Base-by-base conservation (phyloP, 2,113 vertebrate species). In the Oryzias melastigma region DNA sequence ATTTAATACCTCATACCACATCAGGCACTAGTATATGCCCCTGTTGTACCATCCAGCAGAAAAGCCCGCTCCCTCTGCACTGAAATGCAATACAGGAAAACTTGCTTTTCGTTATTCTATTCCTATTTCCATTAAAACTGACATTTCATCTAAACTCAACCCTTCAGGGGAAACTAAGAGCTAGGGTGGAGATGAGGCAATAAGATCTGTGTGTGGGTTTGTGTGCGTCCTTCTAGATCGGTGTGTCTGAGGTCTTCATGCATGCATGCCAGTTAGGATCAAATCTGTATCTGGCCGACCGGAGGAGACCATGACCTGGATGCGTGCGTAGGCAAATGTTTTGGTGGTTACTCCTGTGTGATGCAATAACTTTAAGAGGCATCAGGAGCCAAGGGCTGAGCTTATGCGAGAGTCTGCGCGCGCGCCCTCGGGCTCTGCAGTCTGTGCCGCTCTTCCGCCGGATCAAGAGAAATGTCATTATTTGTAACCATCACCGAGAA, bases 51-150 rank as follows among this genome's bases (percentile, higher is more conserved):
- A 89, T 81, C 78, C 88, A 83, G 84, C 82, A 76, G 85, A 86
- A 89, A 80, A 85, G 78, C 87, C 83, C 70, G 67, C 59, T 68
- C 69, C 74, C 77, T 76, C 59, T 75, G 63, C 64, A 29, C 42
- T 61, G 75, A 59, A 81, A 71, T 59, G 65, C 77, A 84, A 85
- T 62, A 70, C 85, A 81, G 81, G 64, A 55, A 83, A 87, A 63
- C 62, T 67, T 86, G 85, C 83, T 72, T 89, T 91, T 88, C 91
- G 91, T 90, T 89, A 90, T 91, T 91, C 91, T 88, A 91, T 93
- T 91, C 78, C 87, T 75, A 87, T 88, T 90, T 88, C 93, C 92
- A 91, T 94, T 93, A 94, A 94, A 91, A 91, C 85, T 94, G 92
- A 93, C 90, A 90, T 92, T 92, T 91, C 82, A 91, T 93, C 91